These are phyloP conservation scores for Acrossocheilus fasciatus DNA, from an alignment of 2,797 vertebrate species.

Conservation along the genomic window DNA sequence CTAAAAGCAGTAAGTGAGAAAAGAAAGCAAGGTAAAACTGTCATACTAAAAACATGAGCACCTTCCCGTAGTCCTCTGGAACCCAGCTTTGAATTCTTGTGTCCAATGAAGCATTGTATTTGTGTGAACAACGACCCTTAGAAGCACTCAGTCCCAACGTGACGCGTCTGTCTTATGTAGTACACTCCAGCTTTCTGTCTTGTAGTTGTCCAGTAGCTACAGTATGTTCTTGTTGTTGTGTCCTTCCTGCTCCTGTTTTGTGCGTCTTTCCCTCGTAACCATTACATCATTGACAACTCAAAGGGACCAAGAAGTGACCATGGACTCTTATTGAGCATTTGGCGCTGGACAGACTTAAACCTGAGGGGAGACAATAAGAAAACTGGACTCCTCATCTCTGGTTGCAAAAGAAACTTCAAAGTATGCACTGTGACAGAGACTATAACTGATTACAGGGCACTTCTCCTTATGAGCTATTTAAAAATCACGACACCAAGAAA, in stretches of 20 bases:
- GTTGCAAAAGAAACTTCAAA: conserved; percentile 18
- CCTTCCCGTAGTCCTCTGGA: conserved; percentile 37
- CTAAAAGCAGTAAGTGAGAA: neutral
- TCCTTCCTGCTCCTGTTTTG: conserved; percentile 41
- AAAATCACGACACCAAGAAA: conserved; percentile 75
- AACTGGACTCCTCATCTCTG: conserved; percentile 12
- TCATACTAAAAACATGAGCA: conserved; percentile 21
- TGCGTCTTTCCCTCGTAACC: conserved; percentile 3
- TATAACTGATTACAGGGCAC: conserved; percentile 62
- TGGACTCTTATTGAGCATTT: conserved; percentile 15
- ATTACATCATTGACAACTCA: conserved; percentile 10
- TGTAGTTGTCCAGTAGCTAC: conserved; percentile 9
- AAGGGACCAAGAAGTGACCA: conserved; percentile 38
- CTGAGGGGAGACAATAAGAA: conserved; percentile 21
- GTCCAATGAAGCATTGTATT: conserved; percentile 46
- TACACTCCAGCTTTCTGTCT: conserved; percentile 24
- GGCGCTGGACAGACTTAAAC: conserved; percentile 29
- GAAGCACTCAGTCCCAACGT: conserved; percentile 14
- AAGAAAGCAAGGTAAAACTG: conserved; percentile 47
- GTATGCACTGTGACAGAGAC: conserved; percentile 45
- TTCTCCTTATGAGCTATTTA: conserved; percentile 76
- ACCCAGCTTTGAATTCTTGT: conserved; percentile 29
- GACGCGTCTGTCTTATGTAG: conserved; percentile 26
- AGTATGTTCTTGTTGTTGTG: conserved; percentile 37
- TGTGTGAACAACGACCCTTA: conserved; percentile 35